These are phyloP conservation scores for Pseudochirops corinnae DNA, from an alignment of 2,797 vertebrate species.

Conservation along the genomic window DNA sequence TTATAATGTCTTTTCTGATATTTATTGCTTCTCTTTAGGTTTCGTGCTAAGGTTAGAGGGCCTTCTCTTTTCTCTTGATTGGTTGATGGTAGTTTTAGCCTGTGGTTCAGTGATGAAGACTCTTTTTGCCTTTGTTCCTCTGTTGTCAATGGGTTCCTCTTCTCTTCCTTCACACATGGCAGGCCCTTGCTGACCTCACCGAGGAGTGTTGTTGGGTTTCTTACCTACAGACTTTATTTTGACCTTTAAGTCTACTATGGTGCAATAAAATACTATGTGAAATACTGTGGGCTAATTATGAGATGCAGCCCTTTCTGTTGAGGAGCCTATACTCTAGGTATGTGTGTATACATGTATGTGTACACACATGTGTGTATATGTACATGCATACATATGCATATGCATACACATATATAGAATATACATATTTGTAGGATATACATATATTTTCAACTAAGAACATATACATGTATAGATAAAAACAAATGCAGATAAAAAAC, in stretches of 20 bases:
- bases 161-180: background rate
- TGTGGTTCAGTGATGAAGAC: background rate
- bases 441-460: background rate
- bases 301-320: background rate
- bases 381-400: fast-evolving
- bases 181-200: background rate
- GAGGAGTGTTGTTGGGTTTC: background rate
- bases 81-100: background rate
- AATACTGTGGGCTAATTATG: background rate
- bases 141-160: background rate
- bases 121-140: background rate
- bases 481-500: background rate
- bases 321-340: background rate
- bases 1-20: background rate
- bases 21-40: background rate
- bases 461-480: background rate
- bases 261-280: background rate
- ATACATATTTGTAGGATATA: too few relatives aligned
- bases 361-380: too few relatives aligned
- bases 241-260: background rate
- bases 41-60: background rate
- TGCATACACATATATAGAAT: background rate
- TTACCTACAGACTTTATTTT: background rate
- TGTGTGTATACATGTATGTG: background rate
- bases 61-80: background rate